phyloP scores from a whole-genome alignment of 2,113 vertebrate species.

The Cricetomys ansorgei region DNA sequence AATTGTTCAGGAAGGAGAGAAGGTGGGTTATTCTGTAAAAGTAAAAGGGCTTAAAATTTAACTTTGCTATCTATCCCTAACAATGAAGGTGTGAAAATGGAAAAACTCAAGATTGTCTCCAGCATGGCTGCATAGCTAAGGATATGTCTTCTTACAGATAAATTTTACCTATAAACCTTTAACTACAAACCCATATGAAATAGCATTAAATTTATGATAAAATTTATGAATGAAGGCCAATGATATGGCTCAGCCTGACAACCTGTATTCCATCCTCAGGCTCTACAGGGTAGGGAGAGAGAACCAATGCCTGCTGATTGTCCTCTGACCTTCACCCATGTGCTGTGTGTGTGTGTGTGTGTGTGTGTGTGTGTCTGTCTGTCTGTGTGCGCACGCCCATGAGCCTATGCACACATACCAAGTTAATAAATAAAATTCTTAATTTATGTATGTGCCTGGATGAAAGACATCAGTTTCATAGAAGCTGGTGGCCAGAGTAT shows the following conservation, averaged over 20 bases:
- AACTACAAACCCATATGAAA: conserved; percentile 35
- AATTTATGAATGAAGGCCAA: background rate
- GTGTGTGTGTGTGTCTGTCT: fast-evolving
- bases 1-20: conserved; percentile 56
- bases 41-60: conserved; percentile 65
- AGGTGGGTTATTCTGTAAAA: conserved; percentile 43
- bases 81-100: conserved; percentile 60
- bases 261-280: background rate
- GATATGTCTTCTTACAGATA: background rate
- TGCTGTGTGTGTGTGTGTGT: background rate
- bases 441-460: conserved; percentile 34
- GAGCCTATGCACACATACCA: background rate
- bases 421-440: background rate
- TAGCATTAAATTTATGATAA: conserved; percentile 4
- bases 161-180: conserved; percentile 39
- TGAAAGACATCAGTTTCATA: conserved; percentile 49
- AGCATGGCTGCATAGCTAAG: conserved; percentile 58
- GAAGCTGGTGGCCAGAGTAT: background rate
- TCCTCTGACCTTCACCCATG: background rate
- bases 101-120: background rate
- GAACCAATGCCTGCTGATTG: background rate
- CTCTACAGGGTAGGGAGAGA: too few species aligned
- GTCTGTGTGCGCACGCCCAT: background rate
- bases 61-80: conserved; percentile 48
- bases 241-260: background rate